These are phyloP conservation scores for Nipponia nippon DNA, from an alignment of 2,113 vertebrate species.

Conservation along the genomic window DNA sequence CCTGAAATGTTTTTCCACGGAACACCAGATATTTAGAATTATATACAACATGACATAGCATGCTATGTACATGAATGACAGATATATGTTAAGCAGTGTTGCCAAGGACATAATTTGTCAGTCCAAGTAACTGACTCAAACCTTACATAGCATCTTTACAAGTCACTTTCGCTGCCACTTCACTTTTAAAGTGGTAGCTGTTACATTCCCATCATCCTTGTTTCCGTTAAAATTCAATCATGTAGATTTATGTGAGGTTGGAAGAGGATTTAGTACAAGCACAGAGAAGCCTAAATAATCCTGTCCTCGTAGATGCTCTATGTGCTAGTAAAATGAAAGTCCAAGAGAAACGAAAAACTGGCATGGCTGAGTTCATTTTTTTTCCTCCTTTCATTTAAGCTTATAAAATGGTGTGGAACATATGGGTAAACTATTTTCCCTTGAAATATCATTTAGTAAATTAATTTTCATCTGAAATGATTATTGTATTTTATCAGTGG, in stretches of 20 bases:
- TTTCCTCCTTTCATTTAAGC: not conserved
- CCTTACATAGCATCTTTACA: not conserved
- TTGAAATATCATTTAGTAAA: not conserved
- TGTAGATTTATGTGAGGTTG: not conserved
- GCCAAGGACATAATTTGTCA: not conserved
- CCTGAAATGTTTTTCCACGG: not conserved
- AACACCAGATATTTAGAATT: not conserved
- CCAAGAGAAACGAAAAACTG: not conserved
- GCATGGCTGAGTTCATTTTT: not conserved
- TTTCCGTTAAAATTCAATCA: not conserved
- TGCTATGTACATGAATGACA: not conserved
- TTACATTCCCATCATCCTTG: not conserved
- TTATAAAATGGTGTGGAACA: not conserved
- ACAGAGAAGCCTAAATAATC: not conserved
- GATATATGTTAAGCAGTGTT: not conserved
- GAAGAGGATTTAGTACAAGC: not conserved
- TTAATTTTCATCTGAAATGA: not conserved
- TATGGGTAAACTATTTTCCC: not conserved
- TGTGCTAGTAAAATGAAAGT: not conserved
- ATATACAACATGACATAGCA: not conserved
- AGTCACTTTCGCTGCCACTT: not conserved
- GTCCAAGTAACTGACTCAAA: not conserved
- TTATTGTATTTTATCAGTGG: not conserved
- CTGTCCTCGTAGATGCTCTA: not conserved
- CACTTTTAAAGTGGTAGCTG: not conserved